Evolutionary conservation across 2,113 vertebrate genomes (phyloP).

Genomic region (Archilochus colubris): DNA sequence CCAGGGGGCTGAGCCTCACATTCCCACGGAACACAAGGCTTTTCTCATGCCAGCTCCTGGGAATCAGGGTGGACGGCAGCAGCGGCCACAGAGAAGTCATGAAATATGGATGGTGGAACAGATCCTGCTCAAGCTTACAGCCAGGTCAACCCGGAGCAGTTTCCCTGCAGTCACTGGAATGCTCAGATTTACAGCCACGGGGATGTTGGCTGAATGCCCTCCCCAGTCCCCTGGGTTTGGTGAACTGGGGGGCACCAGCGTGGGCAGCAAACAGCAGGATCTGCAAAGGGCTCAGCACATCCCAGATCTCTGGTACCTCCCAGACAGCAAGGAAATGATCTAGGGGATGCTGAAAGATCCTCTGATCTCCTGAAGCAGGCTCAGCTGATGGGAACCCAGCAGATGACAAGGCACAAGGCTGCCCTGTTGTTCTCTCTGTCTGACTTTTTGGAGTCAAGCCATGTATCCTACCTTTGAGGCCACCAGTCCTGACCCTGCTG

Average conservation of each 20-base stretch:
- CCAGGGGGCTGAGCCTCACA: accelerated
- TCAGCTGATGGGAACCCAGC: background rate
- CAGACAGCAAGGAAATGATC: accelerated
- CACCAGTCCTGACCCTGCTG: background rate
- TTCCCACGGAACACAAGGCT: background rate
- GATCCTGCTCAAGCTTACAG: conserved; percentile 1
- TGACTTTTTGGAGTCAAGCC: background rate
- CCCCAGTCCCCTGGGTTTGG: accelerated
- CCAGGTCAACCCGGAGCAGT: background rate
- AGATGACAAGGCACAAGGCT: background rate
- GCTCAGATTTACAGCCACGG: background rate
- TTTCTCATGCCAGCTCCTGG: background rate
- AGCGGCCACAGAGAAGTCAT: accelerated
- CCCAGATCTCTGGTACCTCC: background rate
- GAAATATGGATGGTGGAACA: conserved; percentile 54
- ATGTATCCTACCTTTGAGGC: background rate
- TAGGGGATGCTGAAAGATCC: background rate
- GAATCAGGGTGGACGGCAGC: background rate
- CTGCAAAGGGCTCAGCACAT: background rate
- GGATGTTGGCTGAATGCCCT: background rate
- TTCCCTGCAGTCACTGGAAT: background rate
- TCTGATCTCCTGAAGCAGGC: background rate
- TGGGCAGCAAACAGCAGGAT: background rate
- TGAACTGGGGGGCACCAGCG: accelerated
- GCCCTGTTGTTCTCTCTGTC: background rate